These are phyloP conservation scores for Nipponacmea schrenckii DNA, from an alignment of 2,888 invertebrate species.

Conservation along the genomic window DNA sequence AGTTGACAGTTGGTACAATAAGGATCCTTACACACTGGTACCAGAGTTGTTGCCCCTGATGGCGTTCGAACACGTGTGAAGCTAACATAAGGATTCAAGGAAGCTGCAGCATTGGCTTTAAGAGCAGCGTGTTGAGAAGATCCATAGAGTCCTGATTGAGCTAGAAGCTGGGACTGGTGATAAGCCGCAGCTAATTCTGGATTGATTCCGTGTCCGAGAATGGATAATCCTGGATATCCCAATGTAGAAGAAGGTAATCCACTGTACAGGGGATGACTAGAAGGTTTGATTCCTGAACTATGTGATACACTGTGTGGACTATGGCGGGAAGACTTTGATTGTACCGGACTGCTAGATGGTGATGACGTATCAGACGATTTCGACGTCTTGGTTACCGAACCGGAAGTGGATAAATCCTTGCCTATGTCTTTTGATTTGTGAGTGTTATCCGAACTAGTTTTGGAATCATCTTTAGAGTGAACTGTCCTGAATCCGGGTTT, in stretches of 20 bases:
- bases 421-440: not conserved
- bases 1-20: conserved; percentile 95
- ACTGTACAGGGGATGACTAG: not conserved
- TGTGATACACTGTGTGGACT: not conserved
- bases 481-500: conserved; percentile 55
- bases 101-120: conserved; percentile 48
- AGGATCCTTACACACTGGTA: conserved; percentile 95
- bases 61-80: conserved; percentile 93
- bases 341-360: not conserved
- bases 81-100: conserved; percentile 82
- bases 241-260: not conserved
- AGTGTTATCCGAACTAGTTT: not conserved
- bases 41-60: conserved; percentile 81
- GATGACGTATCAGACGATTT: not conserved
- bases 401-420: not conserved
- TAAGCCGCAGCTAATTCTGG: conserved; percentile 13
- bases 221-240: not conserved
- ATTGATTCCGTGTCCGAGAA: not conserved
- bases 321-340: not conserved
- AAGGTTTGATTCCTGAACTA: not conserved
- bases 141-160: conserved; percentile 49
- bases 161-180: conserved; percentile 43
- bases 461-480: conserved; percentile 55
- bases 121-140: conserved; percentile 42
- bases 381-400: not conserved